Evolutionary conservation across 2,113 vertebrate species (phyloP).

Genomic region (Seriola aureovittata): DNA sequence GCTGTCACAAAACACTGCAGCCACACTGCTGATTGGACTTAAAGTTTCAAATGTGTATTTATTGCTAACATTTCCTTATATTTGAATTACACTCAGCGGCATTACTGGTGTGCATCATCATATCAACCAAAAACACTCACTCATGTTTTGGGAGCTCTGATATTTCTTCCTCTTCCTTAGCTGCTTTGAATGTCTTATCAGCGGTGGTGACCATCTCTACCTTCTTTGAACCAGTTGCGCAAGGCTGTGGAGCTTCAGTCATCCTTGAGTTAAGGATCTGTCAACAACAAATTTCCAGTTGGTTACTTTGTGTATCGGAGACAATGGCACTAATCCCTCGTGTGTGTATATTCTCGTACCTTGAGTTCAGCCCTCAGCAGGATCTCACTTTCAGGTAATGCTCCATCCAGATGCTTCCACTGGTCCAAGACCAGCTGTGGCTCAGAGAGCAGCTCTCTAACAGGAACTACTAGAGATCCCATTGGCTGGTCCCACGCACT

Average conservation of each 20-base stretch:
- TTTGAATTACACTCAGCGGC: neutral
- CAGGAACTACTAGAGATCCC: conserved; percentile 87
- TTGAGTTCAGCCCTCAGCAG: conserved; percentile 90
- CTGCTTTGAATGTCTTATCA: conserved; percentile 23
- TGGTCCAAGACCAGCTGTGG: conserved; percentile 86
- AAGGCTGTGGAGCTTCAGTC: conserved; percentile 63
- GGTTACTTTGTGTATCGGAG: neutral
- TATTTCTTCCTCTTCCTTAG: conserved; percentile 33
- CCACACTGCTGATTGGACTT: neutral
- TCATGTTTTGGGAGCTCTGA: conserved; percentile 42
- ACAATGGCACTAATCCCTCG: neutral
- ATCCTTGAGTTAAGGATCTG: conserved; percentile 77
- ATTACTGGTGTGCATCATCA: neutral
- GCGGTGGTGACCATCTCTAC: conserved; percentile 2
- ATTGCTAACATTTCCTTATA: neutral
- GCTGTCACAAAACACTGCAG: conserved; percentile 20
- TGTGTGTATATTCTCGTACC: conserved; percentile 75
- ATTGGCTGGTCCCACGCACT: conserved; percentile 84
- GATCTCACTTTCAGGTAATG: conserved; percentile 85
- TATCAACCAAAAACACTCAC: conserved; percentile 58
- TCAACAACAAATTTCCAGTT: neutral
- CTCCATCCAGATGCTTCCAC: conserved; percentile 86
- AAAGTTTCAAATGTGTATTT: neutral
- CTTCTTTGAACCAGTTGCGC: conserved; percentile 38
- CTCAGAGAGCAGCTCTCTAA: conserved; percentile 85